These are phyloP conservation scores for Anastatus disparis DNA, from an alignment of 1,140 invertebrate species.

Conservation along the genomic window DNA sequence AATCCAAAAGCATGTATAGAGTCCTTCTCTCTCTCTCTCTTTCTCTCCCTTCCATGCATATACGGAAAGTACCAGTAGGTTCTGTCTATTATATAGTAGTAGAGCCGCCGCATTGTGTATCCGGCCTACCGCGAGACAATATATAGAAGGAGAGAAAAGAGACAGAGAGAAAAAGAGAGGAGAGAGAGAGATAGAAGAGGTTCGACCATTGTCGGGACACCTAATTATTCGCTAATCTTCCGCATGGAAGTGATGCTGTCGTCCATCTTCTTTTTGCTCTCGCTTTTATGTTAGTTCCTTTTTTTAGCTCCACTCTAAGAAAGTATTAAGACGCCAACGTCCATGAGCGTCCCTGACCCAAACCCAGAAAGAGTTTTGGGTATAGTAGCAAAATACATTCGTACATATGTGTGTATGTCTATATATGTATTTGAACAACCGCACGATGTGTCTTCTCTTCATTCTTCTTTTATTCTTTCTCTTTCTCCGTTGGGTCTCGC, in stretches of 20 bases:
- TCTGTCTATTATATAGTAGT: constrained; percentile 51
- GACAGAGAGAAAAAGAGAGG: neutral
- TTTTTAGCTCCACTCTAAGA: neutral
- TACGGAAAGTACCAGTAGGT: no score
- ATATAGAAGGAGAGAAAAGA: neutral
- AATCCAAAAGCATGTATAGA: constrained; percentile 59
- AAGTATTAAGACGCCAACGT: constrained; percentile 28
- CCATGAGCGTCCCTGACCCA: constrained; percentile 22
- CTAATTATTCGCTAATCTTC: constrained; percentile 64
- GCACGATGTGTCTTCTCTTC: neutral
- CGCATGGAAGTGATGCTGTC: constrained; percentile 46
- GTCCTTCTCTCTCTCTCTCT: constrained; percentile 56
- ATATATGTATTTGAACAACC: no score
- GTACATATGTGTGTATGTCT: neutral
- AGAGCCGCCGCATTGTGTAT: constrained; percentile 61
- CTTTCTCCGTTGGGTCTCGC: neutral
- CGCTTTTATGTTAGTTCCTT: no score
- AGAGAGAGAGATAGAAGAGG: neutral
- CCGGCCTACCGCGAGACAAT: constrained; percentile 50
- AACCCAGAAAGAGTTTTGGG: neutral
- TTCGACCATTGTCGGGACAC: constrained; percentile 57
- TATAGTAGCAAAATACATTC: neutral
- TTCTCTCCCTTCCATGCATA: constrained; percentile 11
- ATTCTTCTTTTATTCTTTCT: neutral
- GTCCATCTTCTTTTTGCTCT: constrained; percentile 24